Evolutionary conservation across 2,113 vertebrate species (phyloP).

Genomic region (Emydura subglobosa): DNA sequence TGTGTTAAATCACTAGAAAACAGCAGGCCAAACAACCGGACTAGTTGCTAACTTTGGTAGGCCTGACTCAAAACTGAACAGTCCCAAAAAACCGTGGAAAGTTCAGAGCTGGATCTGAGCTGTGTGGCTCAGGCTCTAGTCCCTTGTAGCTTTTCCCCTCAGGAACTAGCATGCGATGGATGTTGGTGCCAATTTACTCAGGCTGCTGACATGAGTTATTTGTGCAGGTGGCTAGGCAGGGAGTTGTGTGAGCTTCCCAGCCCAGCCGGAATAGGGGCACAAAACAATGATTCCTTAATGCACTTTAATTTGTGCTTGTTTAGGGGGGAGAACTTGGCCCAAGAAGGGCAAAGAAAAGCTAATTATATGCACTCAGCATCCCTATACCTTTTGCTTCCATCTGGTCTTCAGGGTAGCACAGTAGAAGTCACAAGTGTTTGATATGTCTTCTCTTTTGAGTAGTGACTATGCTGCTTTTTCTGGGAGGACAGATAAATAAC

Average conservation of each 20-base stretch:
- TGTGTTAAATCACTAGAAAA: conserved; percentile 46
- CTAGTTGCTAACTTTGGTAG: conserved; percentile 71
- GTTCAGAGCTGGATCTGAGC: conserved; percentile 66
- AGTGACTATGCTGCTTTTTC: conserved; percentile 38
- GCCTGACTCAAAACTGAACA: conserved; percentile 32
- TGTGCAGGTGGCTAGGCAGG: conserved; percentile 69
- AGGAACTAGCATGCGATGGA: conserved; percentile 46
- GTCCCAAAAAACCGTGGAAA: conserved; percentile 52
- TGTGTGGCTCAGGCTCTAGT: conserved; percentile 30
- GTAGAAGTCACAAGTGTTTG: not conserved
- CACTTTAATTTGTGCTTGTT: not conserved
- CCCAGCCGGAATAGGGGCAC: conserved; percentile 19
- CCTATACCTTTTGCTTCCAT: not conserved
- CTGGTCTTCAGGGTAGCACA: not conserved
- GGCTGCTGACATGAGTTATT: conserved; percentile 73
- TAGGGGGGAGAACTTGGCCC: not conserved
- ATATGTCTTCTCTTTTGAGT: conserved; percentile 25
- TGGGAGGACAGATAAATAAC: conserved; percentile 37
- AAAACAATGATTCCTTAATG: conserved; percentile 45
- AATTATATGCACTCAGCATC: not conserved
- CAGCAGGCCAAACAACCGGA: conserved; percentile 59
- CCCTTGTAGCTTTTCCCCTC: conserved; percentile 66
- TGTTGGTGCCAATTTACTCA: conserved; percentile 72
- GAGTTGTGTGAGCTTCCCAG: not conserved
- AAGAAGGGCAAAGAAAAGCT: not conserved